Percentiles rank a stretch among this genome's conserved stretches.
phyloP scores from a whole-genome alignment of 2,797 vertebrate genomes.

The Limosa lapponica region DNA sequence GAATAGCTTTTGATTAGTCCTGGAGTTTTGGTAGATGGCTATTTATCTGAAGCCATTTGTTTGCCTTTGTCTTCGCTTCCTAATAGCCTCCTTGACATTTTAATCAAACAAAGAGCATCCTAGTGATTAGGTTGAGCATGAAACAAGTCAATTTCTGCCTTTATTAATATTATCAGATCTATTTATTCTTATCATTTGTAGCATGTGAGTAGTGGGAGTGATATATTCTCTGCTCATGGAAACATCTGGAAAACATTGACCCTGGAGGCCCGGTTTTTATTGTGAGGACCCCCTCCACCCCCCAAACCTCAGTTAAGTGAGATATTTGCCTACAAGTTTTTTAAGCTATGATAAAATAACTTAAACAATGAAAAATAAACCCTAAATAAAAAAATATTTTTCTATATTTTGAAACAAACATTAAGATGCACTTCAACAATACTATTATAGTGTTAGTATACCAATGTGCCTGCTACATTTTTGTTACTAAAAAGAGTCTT shows the following conservation, averaged over 20 bases:
- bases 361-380: background rate
- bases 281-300: background rate
- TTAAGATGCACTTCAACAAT: background rate
- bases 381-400: background rate
- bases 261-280: background rate
- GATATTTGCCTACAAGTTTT: background rate
- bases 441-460: background rate
- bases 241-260: background rate
- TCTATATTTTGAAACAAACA: background rate
- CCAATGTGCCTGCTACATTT: background rate
- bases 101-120: constrained; percentile 45
- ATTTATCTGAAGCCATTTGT: background rate
- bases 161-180: background rate
- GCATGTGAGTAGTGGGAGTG: background rate
- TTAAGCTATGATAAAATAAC: background rate
- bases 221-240: background rate
- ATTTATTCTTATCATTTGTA: background rate
- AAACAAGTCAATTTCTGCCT: background rate
- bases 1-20: background rate
- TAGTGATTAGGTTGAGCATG: background rate
- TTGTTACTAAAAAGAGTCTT: background rate
- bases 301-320: background rate
- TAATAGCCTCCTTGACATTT: constrained; percentile 42
- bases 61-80: background rate
- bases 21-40: background rate